Percentiles rank a stretch among this genome's conserved stretches.
phyloP scores from a whole-genome alignment of 2,113 vertebrate species.

The Pantherophis guttatus region DNA sequence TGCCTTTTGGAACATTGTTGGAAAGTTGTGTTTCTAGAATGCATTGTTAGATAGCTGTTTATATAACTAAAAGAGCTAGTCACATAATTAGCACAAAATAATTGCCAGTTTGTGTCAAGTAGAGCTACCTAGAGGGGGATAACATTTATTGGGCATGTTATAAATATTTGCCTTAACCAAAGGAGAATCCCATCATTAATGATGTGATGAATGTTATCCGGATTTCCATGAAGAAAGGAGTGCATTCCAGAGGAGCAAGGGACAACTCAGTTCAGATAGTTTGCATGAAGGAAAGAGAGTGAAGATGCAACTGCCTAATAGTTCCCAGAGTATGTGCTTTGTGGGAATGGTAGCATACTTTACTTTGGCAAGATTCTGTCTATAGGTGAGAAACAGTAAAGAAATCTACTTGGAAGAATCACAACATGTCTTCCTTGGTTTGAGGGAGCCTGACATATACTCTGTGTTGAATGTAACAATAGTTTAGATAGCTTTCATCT shows the following conservation, averaged over 20 bases:
- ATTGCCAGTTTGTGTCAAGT: not conserved
- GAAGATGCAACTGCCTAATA: not conserved
- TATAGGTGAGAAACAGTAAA: not conserved
- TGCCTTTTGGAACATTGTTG: not conserved
- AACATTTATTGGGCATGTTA: not conserved
- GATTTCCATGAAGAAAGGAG: not conserved
- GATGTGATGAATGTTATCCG: not conserved
- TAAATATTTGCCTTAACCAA: not conserved
- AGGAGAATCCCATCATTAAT: not conserved
- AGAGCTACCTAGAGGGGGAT: not conserved
- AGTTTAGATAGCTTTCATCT: not conserved
- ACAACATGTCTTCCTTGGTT: not conserved
- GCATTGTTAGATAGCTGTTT: conserved; percentile 10
- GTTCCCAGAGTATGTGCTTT: not conserved
- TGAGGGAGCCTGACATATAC: not conserved
- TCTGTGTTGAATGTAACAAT: not conserved
- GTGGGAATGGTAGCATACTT: not conserved
- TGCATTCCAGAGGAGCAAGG: not conserved
- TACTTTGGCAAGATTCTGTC: not conserved
- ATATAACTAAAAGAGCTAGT: not conserved
- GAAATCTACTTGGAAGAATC: not conserved
- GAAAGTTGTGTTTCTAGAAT: not conserved
- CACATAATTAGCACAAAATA: not conserved
- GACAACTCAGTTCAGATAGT: not conserved
- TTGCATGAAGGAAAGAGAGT: not conserved